phyloP scores from a whole-genome alignment of 2,888 invertebrate species.

The Sturmia bella region DNA sequence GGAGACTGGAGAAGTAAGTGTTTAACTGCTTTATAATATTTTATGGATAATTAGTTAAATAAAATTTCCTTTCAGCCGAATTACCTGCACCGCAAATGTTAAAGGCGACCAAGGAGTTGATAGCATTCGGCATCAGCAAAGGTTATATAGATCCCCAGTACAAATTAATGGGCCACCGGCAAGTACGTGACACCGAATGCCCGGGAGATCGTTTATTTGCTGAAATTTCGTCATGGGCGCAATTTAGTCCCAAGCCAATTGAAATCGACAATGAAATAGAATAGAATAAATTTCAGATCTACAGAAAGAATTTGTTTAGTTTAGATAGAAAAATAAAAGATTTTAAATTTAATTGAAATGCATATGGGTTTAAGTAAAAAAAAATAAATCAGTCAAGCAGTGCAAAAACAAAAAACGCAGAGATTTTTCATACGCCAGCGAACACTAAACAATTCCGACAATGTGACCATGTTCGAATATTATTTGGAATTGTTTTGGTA shows the following conservation, averaged over 20 bases:
- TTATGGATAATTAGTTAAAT: slow-evolving; percentile 5
- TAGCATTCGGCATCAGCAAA: slow-evolving; percentile 84
- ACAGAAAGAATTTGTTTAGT: slow-evolving; percentile 23
- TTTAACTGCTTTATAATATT: background rate
- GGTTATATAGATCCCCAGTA: slow-evolving; percentile 85
- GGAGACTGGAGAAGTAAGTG: slow-evolving; percentile 88
- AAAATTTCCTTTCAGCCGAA: slow-evolving; percentile 81
- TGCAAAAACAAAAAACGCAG: no score
- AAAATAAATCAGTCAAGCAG: no score
- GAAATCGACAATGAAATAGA: slow-evolving; percentile 71
- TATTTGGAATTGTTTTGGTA: no score
- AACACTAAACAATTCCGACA: no score
- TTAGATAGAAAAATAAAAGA: slow-evolving; percentile 14
- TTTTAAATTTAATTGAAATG: background rate
- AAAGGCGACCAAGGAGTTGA: slow-evolving; percentile 84
- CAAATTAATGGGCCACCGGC: slow-evolving; percentile 86
- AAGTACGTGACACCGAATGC: slow-evolving; percentile 86
- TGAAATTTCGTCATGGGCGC: slow-evolving; percentile 86
- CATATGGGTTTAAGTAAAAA: no score
- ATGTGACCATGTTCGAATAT: no score
- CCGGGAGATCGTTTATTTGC: slow-evolving; percentile 85
- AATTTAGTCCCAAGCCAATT: slow-evolving; percentile 82
- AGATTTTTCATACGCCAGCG: no score
- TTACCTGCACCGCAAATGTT: slow-evolving; percentile 85
- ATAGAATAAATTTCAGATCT: slow-evolving; percentile 17